Evolutionary conservation across 2,113 vertebrate species (phyloP).

Genomic region (Leiothrix lutea): DNA sequence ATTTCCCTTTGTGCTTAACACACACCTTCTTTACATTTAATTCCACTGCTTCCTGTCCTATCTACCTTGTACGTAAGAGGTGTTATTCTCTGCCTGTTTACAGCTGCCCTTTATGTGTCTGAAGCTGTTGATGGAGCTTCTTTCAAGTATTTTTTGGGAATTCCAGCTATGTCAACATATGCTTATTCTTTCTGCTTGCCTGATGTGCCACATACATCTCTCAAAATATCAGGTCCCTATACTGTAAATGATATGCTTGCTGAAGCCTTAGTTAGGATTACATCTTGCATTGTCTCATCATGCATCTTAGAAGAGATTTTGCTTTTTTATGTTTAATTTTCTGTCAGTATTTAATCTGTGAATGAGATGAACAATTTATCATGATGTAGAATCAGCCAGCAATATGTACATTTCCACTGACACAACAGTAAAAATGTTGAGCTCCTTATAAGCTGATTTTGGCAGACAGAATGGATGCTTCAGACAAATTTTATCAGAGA

Average conservation of each 20-base stretch:
- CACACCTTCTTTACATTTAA: not conserved
- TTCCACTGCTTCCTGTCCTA: not conserved
- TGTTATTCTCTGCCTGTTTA: not conserved
- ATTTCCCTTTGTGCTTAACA: not conserved
- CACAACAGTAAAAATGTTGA: not conserved
- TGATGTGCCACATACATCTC: not conserved
- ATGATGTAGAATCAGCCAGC: not conserved
- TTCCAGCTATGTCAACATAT: not conserved
- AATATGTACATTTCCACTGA: not conserved
- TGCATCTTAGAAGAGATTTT: not conserved
- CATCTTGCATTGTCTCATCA: not conserved
- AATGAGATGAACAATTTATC: not conserved
- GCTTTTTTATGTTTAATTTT: not conserved
- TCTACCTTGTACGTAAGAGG: not conserved
- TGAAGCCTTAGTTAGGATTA: not conserved
- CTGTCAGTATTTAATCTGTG: not conserved
- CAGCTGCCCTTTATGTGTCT: not conserved
- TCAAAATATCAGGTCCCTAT: not conserved
- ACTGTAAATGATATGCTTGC: not conserved
- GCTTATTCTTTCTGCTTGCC: not conserved
- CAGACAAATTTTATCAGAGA: not conserved
- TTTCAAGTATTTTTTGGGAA: not conserved
- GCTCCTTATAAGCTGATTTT: not conserved
- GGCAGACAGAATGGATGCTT: not conserved
- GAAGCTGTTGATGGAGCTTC: not conserved